Evolutionary conservation across 2,113 vertebrate genomes (phyloP).

Genomic region (Hepsetus odoe): DNA sequence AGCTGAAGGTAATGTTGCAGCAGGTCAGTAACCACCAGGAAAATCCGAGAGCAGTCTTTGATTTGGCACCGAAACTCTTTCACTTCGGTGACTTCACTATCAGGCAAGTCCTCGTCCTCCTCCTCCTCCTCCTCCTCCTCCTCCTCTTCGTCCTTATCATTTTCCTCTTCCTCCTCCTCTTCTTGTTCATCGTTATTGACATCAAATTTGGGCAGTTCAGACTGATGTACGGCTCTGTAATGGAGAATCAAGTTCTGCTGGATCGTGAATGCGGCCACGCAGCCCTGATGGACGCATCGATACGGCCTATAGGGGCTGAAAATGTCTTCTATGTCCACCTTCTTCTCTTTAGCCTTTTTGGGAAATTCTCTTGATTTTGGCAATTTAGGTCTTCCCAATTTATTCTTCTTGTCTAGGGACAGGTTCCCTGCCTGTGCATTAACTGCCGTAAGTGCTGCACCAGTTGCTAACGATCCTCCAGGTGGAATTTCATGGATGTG

Average conservation of each 20-base stretch:
- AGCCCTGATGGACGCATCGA: slow-evolving; percentile 92
- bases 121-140: slow-evolving; percentile 75
- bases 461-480: slow-evolving; percentile 24
- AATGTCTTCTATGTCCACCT: slow-evolving; percentile 69
- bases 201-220: slow-evolving; percentile 83
- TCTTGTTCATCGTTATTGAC: slow-evolving; percentile 73
- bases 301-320: slow-evolving; percentile 89
- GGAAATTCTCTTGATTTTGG: slow-evolving; percentile 52
- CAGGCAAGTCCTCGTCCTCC: slow-evolving; percentile 66
- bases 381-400: slow-evolving; percentile 44
- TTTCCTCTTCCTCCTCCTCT: slow-evolving; percentile 75
- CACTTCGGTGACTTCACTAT: slow-evolving; percentile 69
- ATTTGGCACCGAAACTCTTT: slow-evolving; percentile 92
- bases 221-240: slow-evolving; percentile 93
- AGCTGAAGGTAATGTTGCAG: slow-evolving; percentile 93
- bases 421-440: not conserved
- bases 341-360: slow-evolving; percentile 82
- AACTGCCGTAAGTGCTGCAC: not conserved
- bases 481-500: not conserved
- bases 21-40: slow-evolving; percentile 86
- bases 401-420: slow-evolving; percentile 38
- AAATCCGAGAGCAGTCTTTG: slow-evolving; percentile 92
- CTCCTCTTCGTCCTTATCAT: slow-evolving; percentile 57
- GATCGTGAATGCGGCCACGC: slow-evolving; percentile 92
- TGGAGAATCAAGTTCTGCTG: slow-evolving; percentile 97